Evolutionary conservation across 2,797 vertebrate genomes (phyloP), one percentile per base, ranked within the genome.

Genomic region (Typhlichthys eigenmanni): DNA sequence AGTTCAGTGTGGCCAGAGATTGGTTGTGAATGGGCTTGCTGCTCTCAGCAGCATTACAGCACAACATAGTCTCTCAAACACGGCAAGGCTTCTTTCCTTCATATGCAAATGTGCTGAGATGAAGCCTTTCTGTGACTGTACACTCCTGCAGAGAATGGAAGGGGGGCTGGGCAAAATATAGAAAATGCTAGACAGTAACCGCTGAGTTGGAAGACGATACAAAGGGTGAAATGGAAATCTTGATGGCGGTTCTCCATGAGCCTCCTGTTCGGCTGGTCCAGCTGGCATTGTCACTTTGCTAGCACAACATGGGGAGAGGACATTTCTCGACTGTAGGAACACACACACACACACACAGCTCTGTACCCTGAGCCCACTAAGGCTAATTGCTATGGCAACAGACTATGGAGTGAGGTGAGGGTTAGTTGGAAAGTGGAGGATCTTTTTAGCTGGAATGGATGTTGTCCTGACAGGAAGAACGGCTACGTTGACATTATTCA

Each of bases 301-400:
- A 54, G 56, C 48, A 71, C 46, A 62, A 58, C 52, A 64, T 13
- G 13, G 24, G 47, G 34, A 53, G 58, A 54, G 60, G 60, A 76
- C 12, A 46, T 62, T 68, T 78, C 52, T 65, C 11, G 4, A 13
- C 24, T 49, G 12, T 38, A 13, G n/a, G 17, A 14, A 16, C 38
- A 56, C 53, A 48, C 53, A 14, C 32, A 13, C 62, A 16, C 32
- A 16, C 54, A 29, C 45, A 62, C 60, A 55, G 69, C 55, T 54
- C 62, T 56, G 56, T 68, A 79, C 56, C 66, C 63, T 45, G 47
- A 71, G 62, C 60, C 69, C 34, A 5, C 52, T 55, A 64, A 79
- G 71, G 78, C 71, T 81, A 82, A 87, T 87, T 78, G 76, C 83
- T 75, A 83, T 86, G 79, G 84, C 77, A 86, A 84, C 79, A 50